phyloP scores from a whole-genome alignment of 2,888 invertebrate genomes.

The Trisateles emortualis region DNA sequence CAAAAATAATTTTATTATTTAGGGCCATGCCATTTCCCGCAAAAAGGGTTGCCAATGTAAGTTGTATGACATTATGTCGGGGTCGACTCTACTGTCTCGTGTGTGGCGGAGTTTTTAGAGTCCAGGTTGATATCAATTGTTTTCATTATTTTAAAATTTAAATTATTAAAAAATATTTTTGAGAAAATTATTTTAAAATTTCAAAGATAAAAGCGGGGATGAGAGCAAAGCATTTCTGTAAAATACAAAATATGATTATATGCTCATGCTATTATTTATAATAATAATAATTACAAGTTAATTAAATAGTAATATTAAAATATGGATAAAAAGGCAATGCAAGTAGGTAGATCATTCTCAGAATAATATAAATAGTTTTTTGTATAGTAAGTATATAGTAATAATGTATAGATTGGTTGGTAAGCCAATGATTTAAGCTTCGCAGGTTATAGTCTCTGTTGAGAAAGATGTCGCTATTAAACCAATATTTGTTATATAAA shows the following conservation, averaged over 20 bases:
- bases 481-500: too few species aligned
- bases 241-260: constrained; percentile 45
- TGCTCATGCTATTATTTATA: constrained; percentile 11
- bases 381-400: not conserved
- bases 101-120: too few species aligned
- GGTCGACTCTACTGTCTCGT: too few species aligned
- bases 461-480: too few species aligned
- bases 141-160: too few species aligned
- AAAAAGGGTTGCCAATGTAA: too few species aligned
- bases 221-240: constrained; percentile 53
- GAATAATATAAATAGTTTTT: not conserved
- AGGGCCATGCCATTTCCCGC: too few species aligned
- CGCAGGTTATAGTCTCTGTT: constrained; percentile 9
- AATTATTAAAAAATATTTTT: constrained; percentile 9
- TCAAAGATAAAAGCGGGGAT: constrained; percentile 55
- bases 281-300: not conserved
- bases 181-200: constrained; percentile 17
- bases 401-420: not conserved
- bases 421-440: constrained; percentile 29
- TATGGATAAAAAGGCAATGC: not conserved
- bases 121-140: too few species aligned
- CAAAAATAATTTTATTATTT: constrained; percentile 8
- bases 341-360: not conserved
- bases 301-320: constrained; percentile 1
- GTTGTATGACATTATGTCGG: too few species aligned